Evolutionary conservation across 2,888 invertebrate genomes (phyloP), one percentile per base, ranked within the genome.

Genomic region (Cabera pusaria): DNA sequence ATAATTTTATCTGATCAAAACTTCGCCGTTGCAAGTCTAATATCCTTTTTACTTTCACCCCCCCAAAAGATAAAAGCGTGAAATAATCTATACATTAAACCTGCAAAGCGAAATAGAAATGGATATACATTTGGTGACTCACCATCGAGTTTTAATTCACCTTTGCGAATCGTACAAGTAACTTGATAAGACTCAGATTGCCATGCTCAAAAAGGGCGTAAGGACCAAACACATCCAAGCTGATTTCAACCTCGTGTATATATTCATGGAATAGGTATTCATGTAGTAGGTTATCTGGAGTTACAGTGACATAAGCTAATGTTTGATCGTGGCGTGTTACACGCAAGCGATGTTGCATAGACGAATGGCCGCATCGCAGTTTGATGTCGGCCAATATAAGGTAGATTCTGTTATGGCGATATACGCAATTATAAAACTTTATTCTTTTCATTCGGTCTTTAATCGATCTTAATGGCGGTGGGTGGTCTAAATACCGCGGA

Each of bases 311-410:
- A 45, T 22, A 26, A 10, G 32, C 8, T 14, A 34, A 31, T 14
- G 47, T 58, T 56, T 34, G 37, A 50, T 9, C 35, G 44, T 84
- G 48, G 84, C 84, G 84, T 84, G 84, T 66, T 48, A 61, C 84
- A 84, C 84, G 84, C 84, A 53, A 81, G 49, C 59, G 56, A 44
- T 61, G 61, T 61, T 77, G 81, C 81, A 80, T 76, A 78, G 72
- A 70, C 63, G 68, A 69, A 72, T 72, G 64, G 68, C 68, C 76
- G 76, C 75, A 77, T 72, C 72, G 77, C 54, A 59, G 61, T 42
- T 42, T 60, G 64, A 72, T 75, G 72, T 72, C 56, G 67, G 68
- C 60, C 60, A 67, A 67, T 73, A 78, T 77, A 14, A 2, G 14
- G 14, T 14, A 77, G 77, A 80, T 79, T 75, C 52, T 59, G 64